Conservation (phyloP, 2,888 invertebrate species). For the Lycaena phlaeas region DNA sequence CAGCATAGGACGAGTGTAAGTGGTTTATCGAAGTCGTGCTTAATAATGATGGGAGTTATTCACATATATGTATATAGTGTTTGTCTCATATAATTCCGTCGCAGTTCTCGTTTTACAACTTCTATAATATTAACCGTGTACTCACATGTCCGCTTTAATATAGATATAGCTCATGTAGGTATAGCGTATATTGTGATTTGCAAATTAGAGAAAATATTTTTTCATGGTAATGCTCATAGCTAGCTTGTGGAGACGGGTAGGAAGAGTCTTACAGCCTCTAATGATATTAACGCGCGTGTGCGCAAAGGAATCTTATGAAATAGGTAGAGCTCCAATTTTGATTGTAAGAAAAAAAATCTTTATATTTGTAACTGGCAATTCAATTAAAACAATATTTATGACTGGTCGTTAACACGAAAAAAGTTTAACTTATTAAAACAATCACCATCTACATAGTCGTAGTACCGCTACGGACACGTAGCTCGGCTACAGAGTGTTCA, state of each 20-base stretch:
- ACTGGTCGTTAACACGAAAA: no score
- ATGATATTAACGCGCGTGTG: neutral
- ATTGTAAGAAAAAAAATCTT: no score
- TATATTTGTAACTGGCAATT: no score
- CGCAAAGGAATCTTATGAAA: conserved; percentile 1
- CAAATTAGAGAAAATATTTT: conserved; percentile 63
- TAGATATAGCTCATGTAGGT: conserved; percentile 51
- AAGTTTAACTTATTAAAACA: no score
- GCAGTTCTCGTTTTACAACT: conserved; percentile 20
- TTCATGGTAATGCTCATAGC: conserved; percentile 59
- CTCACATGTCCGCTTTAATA: conserved; percentile 25
- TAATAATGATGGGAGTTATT: neutral
- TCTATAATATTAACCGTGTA: conserved; percentile 15
- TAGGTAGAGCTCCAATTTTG: neutral
- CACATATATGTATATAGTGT: conserved; percentile 7
- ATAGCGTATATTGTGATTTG: conserved; percentile 50
- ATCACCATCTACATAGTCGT: no score
- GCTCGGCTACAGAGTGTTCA: no score
- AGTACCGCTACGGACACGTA: no score
- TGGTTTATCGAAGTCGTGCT: conserved; percentile 3
- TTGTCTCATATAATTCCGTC: conserved; percentile 24
- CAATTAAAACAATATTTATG: no score
- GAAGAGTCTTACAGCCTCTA: conserved; percentile 1
- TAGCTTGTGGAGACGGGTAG: conserved; percentile 1
- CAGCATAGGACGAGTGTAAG: no score